A percentile compares a stretch with the other conserved stretches of the same genome.
These are phyloP conservation scores for Antheraea assamensis DNA, from an alignment of 2,888 invertebrate species.

Conservation along the genomic window DNA sequence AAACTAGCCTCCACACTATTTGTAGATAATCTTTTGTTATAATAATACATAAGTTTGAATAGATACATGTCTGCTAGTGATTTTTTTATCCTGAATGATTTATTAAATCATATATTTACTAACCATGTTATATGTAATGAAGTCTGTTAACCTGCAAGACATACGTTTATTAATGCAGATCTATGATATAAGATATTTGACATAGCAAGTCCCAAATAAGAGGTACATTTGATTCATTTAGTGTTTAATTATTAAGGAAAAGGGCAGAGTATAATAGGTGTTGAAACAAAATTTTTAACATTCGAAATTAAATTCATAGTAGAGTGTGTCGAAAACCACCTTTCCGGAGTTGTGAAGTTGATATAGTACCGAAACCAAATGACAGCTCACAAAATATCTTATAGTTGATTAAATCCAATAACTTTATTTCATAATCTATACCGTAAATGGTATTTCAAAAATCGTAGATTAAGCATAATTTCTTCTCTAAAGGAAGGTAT, in stretches of 20 bases:
- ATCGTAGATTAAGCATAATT: neutral
- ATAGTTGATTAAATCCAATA: neutral
- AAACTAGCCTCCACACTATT: slow-evolving; percentile 66
- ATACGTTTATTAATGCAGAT: neutral
- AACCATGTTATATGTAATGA: slow-evolving; percentile 26
- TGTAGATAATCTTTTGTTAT: slow-evolving; percentile 47
- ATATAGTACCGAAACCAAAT: neutral
- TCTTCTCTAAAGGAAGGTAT: neutral
- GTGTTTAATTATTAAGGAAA: neutral
- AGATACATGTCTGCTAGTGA: slow-evolving; percentile 24
- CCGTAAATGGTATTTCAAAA: neutral
- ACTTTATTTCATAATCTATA: neutral
- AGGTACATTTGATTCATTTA: neutral
- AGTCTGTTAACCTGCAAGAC: slow-evolving; percentile 5
- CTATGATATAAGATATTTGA: neutral
- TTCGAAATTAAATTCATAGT: neutral
- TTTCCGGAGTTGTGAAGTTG: no score
- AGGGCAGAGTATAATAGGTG: neutral
- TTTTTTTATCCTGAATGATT: slow-evolving; percentile 33
- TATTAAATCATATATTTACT: slow-evolving; percentile 32
- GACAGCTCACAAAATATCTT: neutral
- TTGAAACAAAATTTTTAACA: neutral
- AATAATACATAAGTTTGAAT: slow-evolving; percentile 38
- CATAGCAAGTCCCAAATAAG: neutral
- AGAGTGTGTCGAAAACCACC: neutral